Evolutionary conservation across 2,797 vertebrate species (phyloP).

Genomic region (Loriculus beryllinus): DNA sequence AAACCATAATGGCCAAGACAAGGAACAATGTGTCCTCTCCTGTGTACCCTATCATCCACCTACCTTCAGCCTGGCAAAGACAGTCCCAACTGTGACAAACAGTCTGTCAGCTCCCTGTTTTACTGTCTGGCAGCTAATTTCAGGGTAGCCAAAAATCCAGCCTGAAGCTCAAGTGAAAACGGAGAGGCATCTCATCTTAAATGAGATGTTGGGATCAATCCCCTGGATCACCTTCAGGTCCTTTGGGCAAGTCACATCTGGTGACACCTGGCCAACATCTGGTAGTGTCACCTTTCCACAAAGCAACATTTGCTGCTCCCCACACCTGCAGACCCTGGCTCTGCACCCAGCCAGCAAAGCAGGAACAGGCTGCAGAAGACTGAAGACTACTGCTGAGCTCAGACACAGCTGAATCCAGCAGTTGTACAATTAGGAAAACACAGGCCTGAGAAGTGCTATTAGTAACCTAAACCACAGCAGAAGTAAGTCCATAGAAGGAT

Average conservation of each 20-base stretch:
- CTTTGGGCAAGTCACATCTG: neutral
- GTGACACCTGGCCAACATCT: neutral
- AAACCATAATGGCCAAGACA: slow-evolving; percentile 25
- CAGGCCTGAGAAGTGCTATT: neutral
- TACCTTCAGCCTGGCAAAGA: slow-evolving; percentile 24
- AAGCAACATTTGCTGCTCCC: neutral
- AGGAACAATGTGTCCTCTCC: slow-evolving; percentile 54
- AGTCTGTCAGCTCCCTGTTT: neutral
- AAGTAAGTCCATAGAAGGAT: neutral
- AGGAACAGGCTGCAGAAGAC: neutral
- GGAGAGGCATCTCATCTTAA: neutral
- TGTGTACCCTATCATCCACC: slow-evolving; percentile 44
- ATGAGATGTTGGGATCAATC: neutral
- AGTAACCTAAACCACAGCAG: neutral
- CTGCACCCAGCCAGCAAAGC: neutral
- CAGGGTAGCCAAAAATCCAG: neutral
- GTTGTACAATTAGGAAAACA: neutral
- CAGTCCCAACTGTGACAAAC: slow-evolving; percentile 39
- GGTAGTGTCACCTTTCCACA: neutral
- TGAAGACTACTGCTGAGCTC: neutral
- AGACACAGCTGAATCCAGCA: neutral
- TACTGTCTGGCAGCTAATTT: neutral
- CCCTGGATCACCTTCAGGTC: neutral
- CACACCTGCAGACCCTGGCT: neutral
- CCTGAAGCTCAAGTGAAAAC: neutral